Evolutionary conservation across 1,140 invertebrate species (phyloP).

Genomic region (Saccostrea glomerata): DNA sequence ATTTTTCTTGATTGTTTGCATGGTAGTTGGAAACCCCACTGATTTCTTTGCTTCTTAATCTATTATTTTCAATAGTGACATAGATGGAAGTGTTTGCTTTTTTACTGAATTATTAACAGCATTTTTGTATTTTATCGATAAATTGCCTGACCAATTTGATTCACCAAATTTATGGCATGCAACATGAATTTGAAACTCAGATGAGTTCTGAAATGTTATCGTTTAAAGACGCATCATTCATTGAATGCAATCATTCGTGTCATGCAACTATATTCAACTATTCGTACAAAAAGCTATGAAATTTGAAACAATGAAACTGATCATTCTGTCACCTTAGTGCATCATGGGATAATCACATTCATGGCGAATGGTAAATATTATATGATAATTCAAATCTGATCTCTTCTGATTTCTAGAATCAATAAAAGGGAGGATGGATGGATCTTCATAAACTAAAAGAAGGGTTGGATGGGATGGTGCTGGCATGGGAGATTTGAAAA

Average conservation of each 20-base stretch:
- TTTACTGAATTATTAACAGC: neutral
- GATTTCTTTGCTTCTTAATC: neutral
- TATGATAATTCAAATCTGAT: neutral
- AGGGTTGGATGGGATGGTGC: neutral
- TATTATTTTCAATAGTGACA: neutral
- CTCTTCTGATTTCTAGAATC: neutral
- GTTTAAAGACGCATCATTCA: neutral
- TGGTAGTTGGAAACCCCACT: neutral
- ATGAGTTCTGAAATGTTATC: neutral
- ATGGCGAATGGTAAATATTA: neutral
- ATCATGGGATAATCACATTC: neutral
- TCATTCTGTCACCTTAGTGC: slow-evolving; percentile 22
- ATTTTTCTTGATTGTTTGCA: slow-evolving; percentile 3
- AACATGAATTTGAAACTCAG: neutral
- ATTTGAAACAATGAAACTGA: slow-evolving; percentile 4
- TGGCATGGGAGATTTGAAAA: neutral
- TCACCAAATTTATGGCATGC: neutral
- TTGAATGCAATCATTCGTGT: neutral
- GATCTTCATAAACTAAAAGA: neutral
- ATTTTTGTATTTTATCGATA: neutral
- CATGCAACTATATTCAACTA: neutral
- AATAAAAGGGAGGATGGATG: neutral
- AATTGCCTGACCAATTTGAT: neutral
- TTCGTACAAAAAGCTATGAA: neutral
- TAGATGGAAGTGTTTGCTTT: neutral